phyloP scores from a whole-genome alignment of 2,113 vertebrate genomes.

The Prunella fulvescens region DNA sequence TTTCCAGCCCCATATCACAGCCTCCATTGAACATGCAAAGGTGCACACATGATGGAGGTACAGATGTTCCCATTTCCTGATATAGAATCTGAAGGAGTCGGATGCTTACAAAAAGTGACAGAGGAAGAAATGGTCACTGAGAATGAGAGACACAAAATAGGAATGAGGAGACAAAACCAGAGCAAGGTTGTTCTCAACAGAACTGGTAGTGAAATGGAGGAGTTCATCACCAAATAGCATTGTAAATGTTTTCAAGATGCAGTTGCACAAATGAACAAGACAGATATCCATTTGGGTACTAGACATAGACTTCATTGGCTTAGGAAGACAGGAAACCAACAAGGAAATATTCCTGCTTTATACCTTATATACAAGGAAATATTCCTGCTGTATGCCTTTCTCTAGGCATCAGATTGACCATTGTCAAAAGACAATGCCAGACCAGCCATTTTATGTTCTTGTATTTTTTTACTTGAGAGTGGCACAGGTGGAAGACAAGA shows the following conservation, averaged over 20 bases:
- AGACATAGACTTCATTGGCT: background rate
- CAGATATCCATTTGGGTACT: background rate
- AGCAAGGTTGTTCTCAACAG: background rate
- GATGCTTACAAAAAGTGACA: background rate
- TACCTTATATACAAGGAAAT: background rate
- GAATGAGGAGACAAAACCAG: background rate
- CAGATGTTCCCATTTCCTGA: background rate
- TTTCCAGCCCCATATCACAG: background rate
- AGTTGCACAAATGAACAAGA: background rate
- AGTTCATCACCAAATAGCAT: background rate
- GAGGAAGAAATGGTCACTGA: background rate
- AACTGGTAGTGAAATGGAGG: background rate
- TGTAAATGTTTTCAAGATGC: background rate
- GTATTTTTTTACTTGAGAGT: background rate
- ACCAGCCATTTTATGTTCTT: background rate
- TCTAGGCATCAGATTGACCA: background rate
- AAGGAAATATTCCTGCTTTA: background rate
- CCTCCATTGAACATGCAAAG: background rate
- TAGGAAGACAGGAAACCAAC: background rate
- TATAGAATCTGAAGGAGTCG: background rate
- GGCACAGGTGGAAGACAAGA: background rate
- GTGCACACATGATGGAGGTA: background rate
- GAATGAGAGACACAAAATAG: background rate
- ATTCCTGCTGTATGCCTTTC: background rate
- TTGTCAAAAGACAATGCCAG: background rate